Evolutionary conservation across 1,140 invertebrate genomes (phyloP), one percentile per base, ranked within the genome.

Genomic region (Mycetomoellerius zeteki): DNA sequence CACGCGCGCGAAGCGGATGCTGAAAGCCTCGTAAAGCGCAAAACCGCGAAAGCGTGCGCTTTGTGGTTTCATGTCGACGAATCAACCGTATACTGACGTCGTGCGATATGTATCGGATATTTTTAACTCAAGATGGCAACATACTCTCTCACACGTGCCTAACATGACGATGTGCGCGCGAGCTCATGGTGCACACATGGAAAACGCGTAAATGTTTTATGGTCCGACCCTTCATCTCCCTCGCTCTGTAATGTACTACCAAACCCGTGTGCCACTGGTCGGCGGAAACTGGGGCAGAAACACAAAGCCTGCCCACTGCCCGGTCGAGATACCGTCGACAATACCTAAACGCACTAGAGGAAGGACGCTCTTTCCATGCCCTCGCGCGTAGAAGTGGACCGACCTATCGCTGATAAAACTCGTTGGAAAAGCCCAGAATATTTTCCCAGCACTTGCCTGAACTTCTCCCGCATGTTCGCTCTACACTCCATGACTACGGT

Each of bases 131-230:
- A 94, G 92, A 81, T 86, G 82, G 54, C 33, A 27, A 71, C 85
- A 80, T 43, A 69, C 21, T 54, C 52, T 65, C 58, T 76, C 60
- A 43, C 86, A 85, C 19, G 50, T 75, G 81, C 69, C 75, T n/a
- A 27, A 67, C 60, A 21, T 14, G 33, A 80, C 24, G 60, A 50
- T 3, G n/a, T 72, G 30, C 37, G 19, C 19, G 47, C 43, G 33
- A 16, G 8, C 24, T 33, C 73, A 52, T 30, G 2, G 24, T 2
- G 37, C 27, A 33, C 56, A 93, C 92, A 93, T 77, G 92, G 93
- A 93, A 94, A 94, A 93, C 91, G 90, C 89, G 87, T 93, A 93
- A 94, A 95, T 94, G 93, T 94, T 95, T 94, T 94, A 94, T 94
- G 92, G 93, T 16, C 71, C 85, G 86, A 87, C 91, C 91, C 92